phyloP scores from a whole-genome alignment of 64 coral and sea anemone genomes.

The Montipora efflorescens region DNA sequence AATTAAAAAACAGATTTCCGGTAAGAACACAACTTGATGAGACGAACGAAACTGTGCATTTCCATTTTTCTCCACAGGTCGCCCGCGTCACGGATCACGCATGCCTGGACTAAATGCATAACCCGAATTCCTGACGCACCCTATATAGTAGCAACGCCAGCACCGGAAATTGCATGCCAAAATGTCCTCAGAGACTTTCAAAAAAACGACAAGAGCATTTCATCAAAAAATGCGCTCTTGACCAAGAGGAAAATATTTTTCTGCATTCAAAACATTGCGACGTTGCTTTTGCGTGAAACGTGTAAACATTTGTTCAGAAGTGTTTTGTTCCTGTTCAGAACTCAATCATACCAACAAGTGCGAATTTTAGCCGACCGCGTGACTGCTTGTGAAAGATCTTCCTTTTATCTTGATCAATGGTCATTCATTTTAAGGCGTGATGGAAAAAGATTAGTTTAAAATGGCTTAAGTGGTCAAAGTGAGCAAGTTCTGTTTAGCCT shows the following conservation, averaged over 20 bases:
- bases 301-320: conserved; percentile 10
- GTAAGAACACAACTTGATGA: neutral
- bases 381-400: conserved; percentile 1
- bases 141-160: neutral
- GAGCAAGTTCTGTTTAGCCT: too few species aligned
- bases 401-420: too few species aligned
- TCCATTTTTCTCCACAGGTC: neutral
- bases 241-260: neutral
- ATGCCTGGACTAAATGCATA: conserved; percentile 20
- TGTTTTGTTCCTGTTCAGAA: conserved; percentile 13
- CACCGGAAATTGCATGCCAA: conserved; percentile 21
- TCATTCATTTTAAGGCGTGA: too few species aligned
- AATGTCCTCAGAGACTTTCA: neutral
- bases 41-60: neutral
- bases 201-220: neutral
- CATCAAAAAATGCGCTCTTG: neutral
- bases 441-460: too few species aligned
- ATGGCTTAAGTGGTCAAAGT: too few species aligned
- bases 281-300: conserved; percentile 4
- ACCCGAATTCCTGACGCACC: conserved; percentile 12
- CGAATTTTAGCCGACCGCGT: conserved; percentile 5
- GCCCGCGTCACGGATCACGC: conserved; percentile 42
- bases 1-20: conserved; percentile 50
- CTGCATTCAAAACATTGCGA: neutral
- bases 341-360: neutral